phyloP scores from a whole-genome alignment of 1,140 invertebrate species.

The Pseudomyrmex sp. region DNA sequence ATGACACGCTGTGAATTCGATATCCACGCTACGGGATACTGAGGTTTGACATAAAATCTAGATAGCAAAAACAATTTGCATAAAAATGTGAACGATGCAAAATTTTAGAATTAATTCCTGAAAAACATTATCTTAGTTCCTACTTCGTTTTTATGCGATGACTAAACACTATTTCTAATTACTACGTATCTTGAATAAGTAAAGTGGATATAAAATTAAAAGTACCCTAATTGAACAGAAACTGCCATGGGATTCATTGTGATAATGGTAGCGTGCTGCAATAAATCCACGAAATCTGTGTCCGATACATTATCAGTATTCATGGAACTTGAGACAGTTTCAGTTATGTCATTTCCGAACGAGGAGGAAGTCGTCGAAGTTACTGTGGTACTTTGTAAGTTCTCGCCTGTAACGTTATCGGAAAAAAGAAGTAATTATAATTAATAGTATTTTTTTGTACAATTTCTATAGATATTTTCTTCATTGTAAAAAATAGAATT shows the following conservation, averaged over 20 bases:
- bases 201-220: not conserved
- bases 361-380: conserved; percentile 11
- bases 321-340: conserved; percentile 55
- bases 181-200: not conserved
- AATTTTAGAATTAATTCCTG: not conserved
- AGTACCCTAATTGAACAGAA: conserved; percentile 45
- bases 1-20: conserved; percentile 49
- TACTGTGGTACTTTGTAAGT: conserved; percentile 5
- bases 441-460: not conserved
- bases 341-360: conserved; percentile 1
- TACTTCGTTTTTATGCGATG: not conserved
- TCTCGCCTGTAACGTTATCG: conserved; percentile 57
- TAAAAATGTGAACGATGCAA: not conserved
- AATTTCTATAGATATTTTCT: no score
- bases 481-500: not conserved
- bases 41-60: not conserved
- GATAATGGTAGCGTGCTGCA: not conserved
- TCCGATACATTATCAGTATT: conserved; percentile 59
- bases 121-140: not conserved
- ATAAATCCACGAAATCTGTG: conserved; percentile 13
- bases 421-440: not conserved
- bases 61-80: not conserved
- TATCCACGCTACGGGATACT: conserved; percentile 42
- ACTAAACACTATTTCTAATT: not conserved
- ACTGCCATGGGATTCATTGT: conserved; percentile 12